These are phyloP conservation scores for Melanotaenia boesemani DNA, from an alignment of 2,797 vertebrate genomes.

Conservation along the genomic window DNA sequence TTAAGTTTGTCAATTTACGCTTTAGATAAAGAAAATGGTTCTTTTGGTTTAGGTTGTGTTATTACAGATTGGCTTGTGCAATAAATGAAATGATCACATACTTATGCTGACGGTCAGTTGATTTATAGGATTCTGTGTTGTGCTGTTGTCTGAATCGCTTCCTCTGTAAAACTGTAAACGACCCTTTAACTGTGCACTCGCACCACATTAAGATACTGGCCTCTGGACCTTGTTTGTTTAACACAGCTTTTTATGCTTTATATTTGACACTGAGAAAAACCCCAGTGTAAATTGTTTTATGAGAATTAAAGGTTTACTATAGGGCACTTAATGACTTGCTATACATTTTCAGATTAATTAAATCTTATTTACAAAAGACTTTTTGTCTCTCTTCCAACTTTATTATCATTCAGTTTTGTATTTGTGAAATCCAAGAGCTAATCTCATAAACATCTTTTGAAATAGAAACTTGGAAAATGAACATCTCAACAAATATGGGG, in stretches of 20 bases:
- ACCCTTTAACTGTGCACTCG: conserved; percentile 79
- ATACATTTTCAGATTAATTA: conserved; percentile 90
- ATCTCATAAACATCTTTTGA: neutral
- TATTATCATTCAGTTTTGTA: conserved; percentile 1
- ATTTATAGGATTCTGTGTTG: conserved; percentile 71
- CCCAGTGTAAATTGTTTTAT: conserved; percentile 93
- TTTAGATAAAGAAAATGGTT: conserved; percentile 62
- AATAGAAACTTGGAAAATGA: neutral
- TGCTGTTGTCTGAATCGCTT: conserved; percentile 79
- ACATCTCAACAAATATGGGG: neutral
- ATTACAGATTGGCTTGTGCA: conserved; percentile 89
- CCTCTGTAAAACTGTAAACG: conserved; percentile 76
- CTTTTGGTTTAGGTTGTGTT: conserved; percentile 67
- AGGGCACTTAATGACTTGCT: conserved; percentile 87
- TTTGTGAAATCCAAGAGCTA: neutral
- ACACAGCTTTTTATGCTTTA: conserved; percentile 89
- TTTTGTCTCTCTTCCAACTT: conserved; percentile 46
- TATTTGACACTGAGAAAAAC: conserved; percentile 82
- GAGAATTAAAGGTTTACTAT: conserved; percentile 86
- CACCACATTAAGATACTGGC: conserved; percentile 82
- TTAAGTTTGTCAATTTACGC: conserved; percentile 65
- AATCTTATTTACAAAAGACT: conserved; percentile 91
- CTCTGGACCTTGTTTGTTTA: conserved; percentile 87
- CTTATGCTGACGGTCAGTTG: conserved; percentile 77
- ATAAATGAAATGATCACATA: conserved; percentile 85